These are phyloP conservation scores for Euglossa dilemma DNA, from an alignment of 1,140 invertebrate species.

Conservation along the genomic window DNA sequence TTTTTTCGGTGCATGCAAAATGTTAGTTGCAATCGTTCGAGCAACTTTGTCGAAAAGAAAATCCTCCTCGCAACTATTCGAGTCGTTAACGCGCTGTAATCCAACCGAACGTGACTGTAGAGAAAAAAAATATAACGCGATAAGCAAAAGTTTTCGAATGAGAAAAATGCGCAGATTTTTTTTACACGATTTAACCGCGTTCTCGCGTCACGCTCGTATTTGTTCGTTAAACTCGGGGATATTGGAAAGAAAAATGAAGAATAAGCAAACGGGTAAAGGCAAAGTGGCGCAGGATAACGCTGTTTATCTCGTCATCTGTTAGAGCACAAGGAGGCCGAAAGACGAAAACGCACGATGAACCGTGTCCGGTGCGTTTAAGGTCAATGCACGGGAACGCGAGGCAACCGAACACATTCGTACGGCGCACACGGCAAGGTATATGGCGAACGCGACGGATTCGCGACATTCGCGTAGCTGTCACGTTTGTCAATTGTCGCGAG, in stretches of 20 bases:
- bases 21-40: no score
- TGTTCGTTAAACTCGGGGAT: background rate
- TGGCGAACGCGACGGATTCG: constrained; percentile 34
- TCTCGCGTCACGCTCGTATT: background rate
- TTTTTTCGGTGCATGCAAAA: no score
- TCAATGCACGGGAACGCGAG: constrained; percentile 51
- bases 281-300: constrained; percentile 30
- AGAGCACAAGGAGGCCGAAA: constrained; percentile 1
- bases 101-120: background rate
- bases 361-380: constrained; percentile 60
- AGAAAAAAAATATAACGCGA: background rate
- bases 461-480: constrained; percentile 60
- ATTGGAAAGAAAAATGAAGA: background rate
- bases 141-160: background rate
- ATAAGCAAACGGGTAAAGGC: background rate
- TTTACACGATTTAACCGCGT: background rate
- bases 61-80: background rate
- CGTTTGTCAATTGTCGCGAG: constrained; percentile 37
- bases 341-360: constrained; percentile 44
- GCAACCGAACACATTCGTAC: constrained; percentile 43
- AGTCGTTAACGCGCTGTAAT: background rate
- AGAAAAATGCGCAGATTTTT: background rate
- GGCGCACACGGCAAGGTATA: constrained; percentile 2
- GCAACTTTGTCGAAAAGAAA: background rate
- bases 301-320: constrained; percentile 21